Evolutionary conservation across 2,888 invertebrate species (phyloP).

Genomic region (Oasisia sp.): DNA sequence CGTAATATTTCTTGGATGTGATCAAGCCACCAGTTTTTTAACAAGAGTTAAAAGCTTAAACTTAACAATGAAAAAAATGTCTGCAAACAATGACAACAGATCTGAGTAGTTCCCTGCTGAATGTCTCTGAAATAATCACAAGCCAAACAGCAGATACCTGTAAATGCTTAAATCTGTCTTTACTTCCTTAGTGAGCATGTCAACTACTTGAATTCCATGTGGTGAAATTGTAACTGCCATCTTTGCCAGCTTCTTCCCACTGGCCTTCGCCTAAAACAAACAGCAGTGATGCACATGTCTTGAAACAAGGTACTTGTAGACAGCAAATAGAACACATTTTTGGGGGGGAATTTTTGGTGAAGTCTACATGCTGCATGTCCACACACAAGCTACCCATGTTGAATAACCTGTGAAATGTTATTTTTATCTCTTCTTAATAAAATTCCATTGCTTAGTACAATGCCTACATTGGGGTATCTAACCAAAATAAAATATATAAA

Average conservation of each 20-base stretch:
- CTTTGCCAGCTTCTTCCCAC: conserved; percentile 71
- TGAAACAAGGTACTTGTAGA: neutral
- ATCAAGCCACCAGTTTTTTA: no score
- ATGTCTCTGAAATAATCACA: neutral
- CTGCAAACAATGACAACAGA: neutral
- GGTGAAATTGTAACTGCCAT: conserved; percentile 81
- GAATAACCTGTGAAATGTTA: neutral
- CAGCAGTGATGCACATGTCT: neutral
- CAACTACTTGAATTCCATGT: conserved; percentile 81
- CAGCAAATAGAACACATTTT: neutral
- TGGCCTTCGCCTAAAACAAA: conserved; percentile 70
- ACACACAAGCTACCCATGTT: neutral
- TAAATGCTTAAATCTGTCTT: conserved; percentile 85
- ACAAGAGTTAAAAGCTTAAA: no score
- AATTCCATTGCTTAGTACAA: neutral
- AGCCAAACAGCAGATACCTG: conserved; percentile 71
- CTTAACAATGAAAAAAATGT: neutral
- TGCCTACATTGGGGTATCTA: neutral
- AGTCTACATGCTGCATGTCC: neutral
- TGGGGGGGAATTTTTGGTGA: no score
- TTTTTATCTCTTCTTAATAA: neutral
- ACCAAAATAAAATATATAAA: neutral
- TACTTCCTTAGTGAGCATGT: conserved; percentile 77
- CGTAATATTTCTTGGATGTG: no score
- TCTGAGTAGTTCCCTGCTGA: neutral